These are phyloP conservation scores for Sweltsa coloradensis DNA, from an alignment of 1,140 invertebrate genomes.

Conservation along the genomic window DNA sequence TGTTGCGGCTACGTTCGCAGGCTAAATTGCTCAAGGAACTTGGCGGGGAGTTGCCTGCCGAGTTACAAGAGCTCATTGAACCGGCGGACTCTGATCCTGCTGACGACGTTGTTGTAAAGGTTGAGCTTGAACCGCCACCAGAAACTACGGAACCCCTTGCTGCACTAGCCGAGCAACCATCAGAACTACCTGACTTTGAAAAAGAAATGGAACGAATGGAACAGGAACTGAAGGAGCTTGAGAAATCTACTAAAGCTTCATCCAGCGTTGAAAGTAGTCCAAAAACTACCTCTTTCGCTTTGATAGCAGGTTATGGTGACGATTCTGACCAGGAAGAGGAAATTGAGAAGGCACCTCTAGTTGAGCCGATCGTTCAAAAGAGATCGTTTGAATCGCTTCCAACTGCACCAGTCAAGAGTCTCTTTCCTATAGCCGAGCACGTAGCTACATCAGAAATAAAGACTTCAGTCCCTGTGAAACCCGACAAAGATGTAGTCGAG, in stretches of 20 bases:
- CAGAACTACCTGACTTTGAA: neutral
- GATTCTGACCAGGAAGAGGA: conserved; percentile 40
- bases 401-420: no score
- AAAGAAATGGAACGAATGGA: neutral
- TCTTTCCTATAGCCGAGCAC: no score
- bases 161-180: no score
- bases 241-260: neutral
- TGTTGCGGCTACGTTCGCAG: conserved; percentile 29
- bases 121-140: conserved; percentile 15
- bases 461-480: no score
- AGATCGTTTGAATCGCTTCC: no score
- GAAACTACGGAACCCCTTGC: conserved; percentile 4
- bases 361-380: no score
- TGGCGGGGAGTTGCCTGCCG: conserved; percentile 27
- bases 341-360: no score
- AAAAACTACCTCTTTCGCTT: conserved; percentile 28
- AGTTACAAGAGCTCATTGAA: conserved; percentile 21
- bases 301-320: conserved; percentile 42
- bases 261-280: conserved; percentile 3
- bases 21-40: conserved; percentile 30
- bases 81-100: neutral
- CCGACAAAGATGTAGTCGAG: no score
- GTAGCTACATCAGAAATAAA: no score
- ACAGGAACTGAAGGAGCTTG: neutral
- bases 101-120: conserved; percentile 14